A percentile compares a stretch with the other conserved stretches of the same genome.
Evolutionary conservation across 2,888 invertebrate species (phyloP).

Genomic region (Leptopilina myrica): DNA sequence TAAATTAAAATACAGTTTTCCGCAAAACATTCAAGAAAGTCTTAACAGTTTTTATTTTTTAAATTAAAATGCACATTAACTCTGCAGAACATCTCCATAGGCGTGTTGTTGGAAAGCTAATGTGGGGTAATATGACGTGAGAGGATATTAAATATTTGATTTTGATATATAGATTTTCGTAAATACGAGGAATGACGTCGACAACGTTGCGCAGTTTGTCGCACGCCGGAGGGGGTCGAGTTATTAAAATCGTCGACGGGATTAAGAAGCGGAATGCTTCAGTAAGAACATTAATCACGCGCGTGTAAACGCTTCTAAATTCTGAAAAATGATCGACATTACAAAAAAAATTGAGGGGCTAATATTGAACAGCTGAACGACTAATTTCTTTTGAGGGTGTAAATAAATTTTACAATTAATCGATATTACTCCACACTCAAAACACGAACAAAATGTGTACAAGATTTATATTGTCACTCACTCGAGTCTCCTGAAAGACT

Average conservation of each 20-base stretch:
- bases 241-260: constrained; percentile 66
- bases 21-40: too few relatives aligned
- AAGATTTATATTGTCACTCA: too few relatives aligned
- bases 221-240: constrained; percentile 50
- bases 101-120: constrained; percentile 52
- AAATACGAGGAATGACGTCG: constrained; percentile 24
- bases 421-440: too few relatives aligned
- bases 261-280: constrained; percentile 55
- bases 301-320: constrained; percentile 53
- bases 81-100: constrained; percentile 44
- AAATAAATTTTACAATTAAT: not conserved
- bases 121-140: constrained; percentile 41
- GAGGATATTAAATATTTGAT: constrained; percentile 41
- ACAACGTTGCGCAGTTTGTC: not conserved
- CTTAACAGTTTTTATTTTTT: too few relatives aligned
- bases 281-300: constrained; percentile 64
- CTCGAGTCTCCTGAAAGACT: too few relatives aligned
- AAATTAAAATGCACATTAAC: not conserved
- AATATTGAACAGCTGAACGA: constrained; percentile 39
- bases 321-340: constrained; percentile 34
- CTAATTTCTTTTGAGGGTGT: constrained; percentile 58
- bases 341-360: constrained; percentile 39
- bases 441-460: too few relatives aligned
- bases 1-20: too few relatives aligned
- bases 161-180: constrained; percentile 39